A percentile compares a stretch with the other conserved stretches of the same genome.
These are phyloP conservation scores for Remorina albescens DNA, from an alignment of 2,797 vertebrate genomes.

Conservation along the genomic window DNA sequence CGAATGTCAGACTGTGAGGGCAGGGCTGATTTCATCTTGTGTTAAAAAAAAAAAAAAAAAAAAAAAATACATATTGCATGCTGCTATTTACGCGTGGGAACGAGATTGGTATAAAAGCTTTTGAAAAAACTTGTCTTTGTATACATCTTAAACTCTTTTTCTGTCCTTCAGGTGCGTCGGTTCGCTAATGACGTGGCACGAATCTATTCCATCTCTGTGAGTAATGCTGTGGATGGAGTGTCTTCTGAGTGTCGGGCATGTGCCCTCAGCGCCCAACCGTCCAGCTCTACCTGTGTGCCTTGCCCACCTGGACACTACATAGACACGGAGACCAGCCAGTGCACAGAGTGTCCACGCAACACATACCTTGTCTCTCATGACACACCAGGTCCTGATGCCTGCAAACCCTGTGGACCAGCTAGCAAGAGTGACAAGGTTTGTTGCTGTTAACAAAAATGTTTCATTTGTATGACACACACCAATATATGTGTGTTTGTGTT, in stretches of 20 bases:
- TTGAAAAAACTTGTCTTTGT: too few relatives aligned
- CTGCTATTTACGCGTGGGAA: not conserved
- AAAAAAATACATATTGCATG: not conserved
- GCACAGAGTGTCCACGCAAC: conserved; percentile 91
- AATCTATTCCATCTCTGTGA: conserved; percentile 93
- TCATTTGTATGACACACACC: not conserved
- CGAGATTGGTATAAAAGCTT: not conserved
- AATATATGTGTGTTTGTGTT: not conserved
- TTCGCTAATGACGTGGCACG: conserved; percentile 91
- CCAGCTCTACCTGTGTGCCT: conserved; percentile 91
- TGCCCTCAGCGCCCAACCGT: conserved; percentile 87
- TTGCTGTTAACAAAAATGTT: not conserved
- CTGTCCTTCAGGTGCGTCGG: conserved; percentile 85
- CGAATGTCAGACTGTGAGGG: conserved; percentile 2
- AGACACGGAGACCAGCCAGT: conserved; percentile 89
- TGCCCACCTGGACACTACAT: conserved; percentile 95
- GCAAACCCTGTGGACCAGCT: conserved; percentile 92
- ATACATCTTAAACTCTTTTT: conserved; percentile 1
- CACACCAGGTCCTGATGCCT: conserved; percentile 88
- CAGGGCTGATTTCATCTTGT: not conserved
- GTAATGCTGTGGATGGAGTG: conserved; percentile 90
- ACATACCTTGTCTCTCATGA: conserved; percentile 91
- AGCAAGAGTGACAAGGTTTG: conserved; percentile 90
- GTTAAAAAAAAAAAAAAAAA: not conserved
- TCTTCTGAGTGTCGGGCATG: conserved; percentile 92